A percentile compares a stretch with the other conserved stretches of the same genome.
These are phyloP conservation scores for Piscicola geometra DNA, from an alignment of 2,888 invertebrate species.

Conservation along the genomic window DNA sequence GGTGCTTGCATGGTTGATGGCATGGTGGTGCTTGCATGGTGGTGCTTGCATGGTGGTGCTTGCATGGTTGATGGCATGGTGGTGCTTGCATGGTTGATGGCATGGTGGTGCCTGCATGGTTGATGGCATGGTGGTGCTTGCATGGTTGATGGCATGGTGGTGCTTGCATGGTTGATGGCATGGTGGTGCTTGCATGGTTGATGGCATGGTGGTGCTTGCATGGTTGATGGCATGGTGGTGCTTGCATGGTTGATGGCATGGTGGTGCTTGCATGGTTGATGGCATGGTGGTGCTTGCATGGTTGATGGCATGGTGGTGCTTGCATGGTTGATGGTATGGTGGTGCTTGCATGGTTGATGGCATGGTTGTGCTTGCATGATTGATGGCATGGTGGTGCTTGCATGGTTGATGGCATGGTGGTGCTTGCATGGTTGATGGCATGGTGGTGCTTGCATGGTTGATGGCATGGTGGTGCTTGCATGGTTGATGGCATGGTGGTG, in stretches of 20 bases:
- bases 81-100: no score
- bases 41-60: neutral
- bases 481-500: neutral
- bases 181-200: neutral
- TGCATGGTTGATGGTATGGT: slow-evolving; percentile 49
- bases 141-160: neutral
- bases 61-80: no score
- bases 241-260: no score
- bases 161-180: slow-evolving; percentile 60
- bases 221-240: no score
- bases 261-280: neutral
- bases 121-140: no score
- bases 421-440: neutral
- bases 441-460: no score
- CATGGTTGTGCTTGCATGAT: no score
- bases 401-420: no score
- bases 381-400: no score
- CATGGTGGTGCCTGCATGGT: no score
- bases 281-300: no score
- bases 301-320: slow-evolving; percentile 60
- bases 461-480: slow-evolving; percentile 61
- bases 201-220: neutral
- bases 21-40: neutral
- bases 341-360: neutral
- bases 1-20: slow-evolving; percentile 60